Base-by-base conservation (phyloP, 2,113 vertebrate genomes). In the Sphyrna mokarran region DNA sequence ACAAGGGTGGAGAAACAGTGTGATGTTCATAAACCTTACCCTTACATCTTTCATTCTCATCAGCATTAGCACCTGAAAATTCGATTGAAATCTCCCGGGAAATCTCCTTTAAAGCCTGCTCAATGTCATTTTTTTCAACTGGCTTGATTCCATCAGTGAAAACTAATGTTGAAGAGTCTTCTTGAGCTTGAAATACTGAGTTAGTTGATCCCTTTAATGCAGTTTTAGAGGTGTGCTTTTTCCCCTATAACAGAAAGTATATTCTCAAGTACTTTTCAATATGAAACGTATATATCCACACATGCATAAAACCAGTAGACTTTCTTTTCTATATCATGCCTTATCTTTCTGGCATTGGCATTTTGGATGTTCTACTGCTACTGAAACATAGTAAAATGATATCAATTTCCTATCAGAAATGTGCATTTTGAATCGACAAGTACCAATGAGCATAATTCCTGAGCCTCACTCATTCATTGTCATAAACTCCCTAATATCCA, bases 151-250 rank as follows among this genome's bases (percentile, higher is more conserved):
- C 69, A 96, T 98, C 97, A 0, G 96, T 97, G 48, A 96, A 96
- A 13, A 96, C 95, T 20, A 97, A 96, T 16, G 97, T 96, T 20
- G 97, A 97, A 9, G 96, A 96, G 80, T 99, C 98, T 72, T 98
- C 98, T 86, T 98, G 98, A 7, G 98, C 98, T 10, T 97, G 98
- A 78, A 99, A 98, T 93, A 98, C 97, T 0, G 98, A 98, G 23
- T 97, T 97, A 0, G 96, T 96, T n/a, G 97, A 97, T 66, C 97
- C 96, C 6, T 94, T 76, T 26, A 96, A 97, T 1, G 96, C 91
- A 58, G 97, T 96, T 96, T 96, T 97, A 87, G 13, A 96, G 95
- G 96, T 96, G 43, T 96, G 97, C 20, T 97, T 97, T 96, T 97
- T 97, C 96, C 96, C 96, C 98, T 98, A 95, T 18, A 23, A 66